Percentiles rank a stretch among this genome's conserved stretches.
Evolutionary conservation across 64 coral and sea anemone species (phyloP).

Genomic region (Pocillopora damicornis): DNA sequence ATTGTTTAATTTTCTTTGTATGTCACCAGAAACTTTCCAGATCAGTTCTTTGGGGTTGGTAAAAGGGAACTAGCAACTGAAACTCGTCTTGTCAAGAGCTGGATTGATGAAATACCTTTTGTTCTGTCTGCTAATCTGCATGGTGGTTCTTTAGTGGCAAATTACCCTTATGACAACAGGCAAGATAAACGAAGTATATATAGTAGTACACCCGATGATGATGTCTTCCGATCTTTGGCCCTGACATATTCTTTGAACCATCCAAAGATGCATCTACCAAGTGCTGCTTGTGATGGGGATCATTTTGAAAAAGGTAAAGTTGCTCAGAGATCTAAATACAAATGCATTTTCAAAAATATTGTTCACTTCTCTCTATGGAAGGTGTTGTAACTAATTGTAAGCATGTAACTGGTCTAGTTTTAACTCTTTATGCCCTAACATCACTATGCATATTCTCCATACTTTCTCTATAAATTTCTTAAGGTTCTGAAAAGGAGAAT

Average conservation of each 20-base stretch:
- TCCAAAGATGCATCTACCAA: constrained; percentile 56
- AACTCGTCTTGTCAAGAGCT: constrained; percentile 67
- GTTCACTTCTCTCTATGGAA: too few relatives aligned
- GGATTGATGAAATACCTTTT: constrained; percentile 81
- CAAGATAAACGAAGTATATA: constrained; percentile 24
- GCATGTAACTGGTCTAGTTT: too few relatives aligned
- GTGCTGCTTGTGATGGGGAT: constrained; percentile 46
- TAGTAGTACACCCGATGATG: constrained; percentile 69
- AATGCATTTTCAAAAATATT: too few relatives aligned
- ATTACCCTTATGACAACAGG: constrained; percentile 84
- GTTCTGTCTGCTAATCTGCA: constrained; percentile 94
- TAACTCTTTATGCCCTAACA: too few relatives aligned
- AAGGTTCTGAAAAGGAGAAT: too few relatives aligned
- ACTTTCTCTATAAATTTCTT: too few relatives aligned
- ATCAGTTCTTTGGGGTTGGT: constrained; percentile 48
- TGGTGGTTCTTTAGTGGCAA: constrained; percentile 92
- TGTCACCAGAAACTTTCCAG: constrained; percentile 87
- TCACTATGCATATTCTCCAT: too few relatives aligned
- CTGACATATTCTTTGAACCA: constrained; percentile 66
- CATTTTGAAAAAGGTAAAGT: constrained; percentile 72
- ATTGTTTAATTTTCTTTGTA: neutral
- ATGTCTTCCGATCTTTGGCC: constrained; percentile 78
- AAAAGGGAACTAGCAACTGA: constrained; percentile 47
- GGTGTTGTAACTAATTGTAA: too few relatives aligned
- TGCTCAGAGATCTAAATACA: neutral